Conservation (phyloP, 2,797 vertebrate species). For the Muscicapa striata region DNA sequence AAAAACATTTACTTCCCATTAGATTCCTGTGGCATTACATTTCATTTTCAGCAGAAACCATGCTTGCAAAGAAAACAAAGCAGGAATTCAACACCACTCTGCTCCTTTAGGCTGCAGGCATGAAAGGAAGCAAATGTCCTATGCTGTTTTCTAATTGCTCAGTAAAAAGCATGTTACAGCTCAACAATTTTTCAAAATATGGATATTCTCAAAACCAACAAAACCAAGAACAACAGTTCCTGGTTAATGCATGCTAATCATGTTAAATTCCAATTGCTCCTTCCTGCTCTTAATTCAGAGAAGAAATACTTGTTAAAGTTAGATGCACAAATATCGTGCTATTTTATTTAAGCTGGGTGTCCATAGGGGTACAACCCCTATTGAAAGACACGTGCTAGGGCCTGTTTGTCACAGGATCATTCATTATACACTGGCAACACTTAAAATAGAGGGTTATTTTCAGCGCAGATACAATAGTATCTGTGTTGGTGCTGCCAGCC, state of each 20-base stretch:
- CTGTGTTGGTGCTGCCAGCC: not conserved
- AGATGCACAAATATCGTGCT: not conserved
- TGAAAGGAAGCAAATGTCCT: not conserved
- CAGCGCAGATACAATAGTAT: not conserved
- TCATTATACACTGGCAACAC: not conserved
- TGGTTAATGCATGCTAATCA: not conserved
- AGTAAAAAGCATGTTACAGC: not conserved
- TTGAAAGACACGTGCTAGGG: not conserved
- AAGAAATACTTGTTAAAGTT: not conserved
- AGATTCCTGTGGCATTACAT: not conserved
- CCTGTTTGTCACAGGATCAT: not conserved
- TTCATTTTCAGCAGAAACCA: not conserved
- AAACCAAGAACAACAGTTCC: not conserved
- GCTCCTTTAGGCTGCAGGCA: not conserved
- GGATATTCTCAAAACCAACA: not conserved
- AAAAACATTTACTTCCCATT: not conserved
- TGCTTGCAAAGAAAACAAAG: not conserved
- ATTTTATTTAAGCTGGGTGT: not conserved
- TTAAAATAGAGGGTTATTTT: not conserved
- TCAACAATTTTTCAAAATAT: not conserved
- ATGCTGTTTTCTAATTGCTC: not conserved
- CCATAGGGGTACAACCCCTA: accelerated
- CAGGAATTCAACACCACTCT: not conserved
- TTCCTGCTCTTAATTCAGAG: not conserved
- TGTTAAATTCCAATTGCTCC: not conserved